phyloP scores from a whole-genome alignment of 2,797 vertebrate genomes.

The Cirrhinus mrigala region DNA sequence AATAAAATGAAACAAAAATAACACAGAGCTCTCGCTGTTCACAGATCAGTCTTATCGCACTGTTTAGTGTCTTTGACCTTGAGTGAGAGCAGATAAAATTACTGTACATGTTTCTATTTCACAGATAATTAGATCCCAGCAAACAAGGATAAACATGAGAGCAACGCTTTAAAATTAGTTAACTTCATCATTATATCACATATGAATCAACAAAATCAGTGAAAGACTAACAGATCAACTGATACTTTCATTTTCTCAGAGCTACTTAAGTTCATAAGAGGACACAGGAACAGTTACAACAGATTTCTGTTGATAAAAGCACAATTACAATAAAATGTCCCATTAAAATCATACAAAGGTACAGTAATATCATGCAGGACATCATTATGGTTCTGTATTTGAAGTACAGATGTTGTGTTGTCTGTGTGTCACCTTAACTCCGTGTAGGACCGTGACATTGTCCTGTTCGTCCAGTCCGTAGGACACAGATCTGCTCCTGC shows the following conservation, averaged over 20 bases:
- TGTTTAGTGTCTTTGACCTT: slow-evolving; percentile 14
- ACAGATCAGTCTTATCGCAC: background rate
- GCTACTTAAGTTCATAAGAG: background rate
- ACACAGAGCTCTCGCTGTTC: background rate
- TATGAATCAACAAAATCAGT: background rate
- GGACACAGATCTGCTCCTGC: slow-evolving; percentile 85
- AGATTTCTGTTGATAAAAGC: background rate
- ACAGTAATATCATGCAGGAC: background rate
- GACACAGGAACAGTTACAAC: background rate
- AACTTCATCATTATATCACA: background rate
- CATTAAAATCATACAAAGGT: no score
- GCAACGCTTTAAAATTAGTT: background rate
- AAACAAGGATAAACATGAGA: background rate
- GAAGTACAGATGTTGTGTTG: background rate
- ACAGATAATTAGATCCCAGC: background rate
- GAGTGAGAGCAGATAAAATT: background rate
- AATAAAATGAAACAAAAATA: background rate
- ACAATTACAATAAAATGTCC: background rate
- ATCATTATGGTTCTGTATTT: background rate
- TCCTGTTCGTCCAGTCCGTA: slow-evolving; percentile 90
- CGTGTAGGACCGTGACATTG: slow-evolving; percentile 90
- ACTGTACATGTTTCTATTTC: background rate
- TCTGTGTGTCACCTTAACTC: slow-evolving; percentile 85
- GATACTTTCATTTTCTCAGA: background rate
- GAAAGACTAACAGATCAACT: background rate